These are phyloP conservation scores for Sebastes trivittatus DNA, from an alignment of 2,797 vertebrate species.

Conservation along the genomic window DNA sequence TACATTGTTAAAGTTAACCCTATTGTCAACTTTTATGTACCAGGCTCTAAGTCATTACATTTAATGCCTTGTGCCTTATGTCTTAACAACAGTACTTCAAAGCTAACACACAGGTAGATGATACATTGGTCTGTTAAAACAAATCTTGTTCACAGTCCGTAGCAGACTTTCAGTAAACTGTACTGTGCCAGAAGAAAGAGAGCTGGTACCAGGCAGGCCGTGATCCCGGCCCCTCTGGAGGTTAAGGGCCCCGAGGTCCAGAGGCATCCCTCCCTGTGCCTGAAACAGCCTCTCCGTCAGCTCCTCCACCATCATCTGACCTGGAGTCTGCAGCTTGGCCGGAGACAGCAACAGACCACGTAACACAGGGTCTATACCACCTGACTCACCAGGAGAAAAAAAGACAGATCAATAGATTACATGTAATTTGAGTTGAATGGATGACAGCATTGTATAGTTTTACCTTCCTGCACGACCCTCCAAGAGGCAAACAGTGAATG, in stretches of 20 bases:
- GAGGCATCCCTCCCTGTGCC: conserved; percentile 83
- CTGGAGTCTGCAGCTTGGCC: conserved; percentile 83
- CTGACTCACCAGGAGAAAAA: conserved; percentile 58
- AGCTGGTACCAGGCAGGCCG: conserved; percentile 79
- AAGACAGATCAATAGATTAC: neutral
- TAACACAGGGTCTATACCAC: conserved; percentile 85
- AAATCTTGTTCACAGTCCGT: neutral
- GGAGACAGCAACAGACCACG: conserved; percentile 82
- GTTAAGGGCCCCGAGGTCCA: conserved; percentile 85
- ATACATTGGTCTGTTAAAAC: neutral
- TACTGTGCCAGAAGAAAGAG: neutral
- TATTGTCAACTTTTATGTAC: accelerated
- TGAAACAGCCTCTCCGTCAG: conserved; percentile 86
- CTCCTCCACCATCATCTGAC: conserved; percentile 89
- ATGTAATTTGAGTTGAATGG: neutral
- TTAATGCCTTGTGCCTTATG: no score
- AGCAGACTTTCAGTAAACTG: neutral
- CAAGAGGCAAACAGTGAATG: conserved; percentile 83
- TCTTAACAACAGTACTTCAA: neutral
- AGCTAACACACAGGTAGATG: neutral
- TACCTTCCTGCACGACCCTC: conserved; percentile 85
- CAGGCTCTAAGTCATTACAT: neutral
- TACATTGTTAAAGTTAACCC: neutral
- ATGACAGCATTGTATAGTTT: neutral
- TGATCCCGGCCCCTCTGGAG: conserved; percentile 87